phyloP scores from a whole-genome alignment of 2,797 vertebrate genomes.

The Rhynchotus rufescens region DNA sequence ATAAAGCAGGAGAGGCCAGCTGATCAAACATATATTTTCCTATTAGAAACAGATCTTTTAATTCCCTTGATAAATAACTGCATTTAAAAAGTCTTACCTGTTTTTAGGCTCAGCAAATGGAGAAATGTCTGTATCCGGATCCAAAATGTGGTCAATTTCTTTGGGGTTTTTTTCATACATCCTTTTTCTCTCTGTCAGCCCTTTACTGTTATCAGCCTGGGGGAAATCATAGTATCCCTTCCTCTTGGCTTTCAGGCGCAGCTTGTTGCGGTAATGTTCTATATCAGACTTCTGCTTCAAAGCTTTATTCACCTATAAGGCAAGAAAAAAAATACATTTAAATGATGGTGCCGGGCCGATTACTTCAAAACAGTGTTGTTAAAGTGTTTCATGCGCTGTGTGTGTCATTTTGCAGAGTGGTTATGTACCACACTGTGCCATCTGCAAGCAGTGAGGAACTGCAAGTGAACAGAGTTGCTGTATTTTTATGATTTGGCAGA shows the following conservation, averaged over 20 bases:
- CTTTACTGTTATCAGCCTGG: slow-evolving; percentile 81
- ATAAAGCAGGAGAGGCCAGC: not conserved
- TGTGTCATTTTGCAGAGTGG: not conserved
- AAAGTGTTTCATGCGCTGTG: not conserved
- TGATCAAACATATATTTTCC: not conserved
- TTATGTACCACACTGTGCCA: not conserved
- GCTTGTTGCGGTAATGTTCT: slow-evolving; percentile 98
- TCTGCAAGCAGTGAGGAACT: slow-evolving; percentile 39
- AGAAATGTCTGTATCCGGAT: slow-evolving; percentile 89
- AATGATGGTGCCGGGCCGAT: slow-evolving; percentile 4
- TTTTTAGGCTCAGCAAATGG: slow-evolving; percentile 90
- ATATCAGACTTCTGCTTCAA: slow-evolving; percentile 99
- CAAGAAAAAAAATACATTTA: slow-evolving; percentile 8
- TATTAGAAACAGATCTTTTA: not conserved
- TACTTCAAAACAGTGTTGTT: not conserved
- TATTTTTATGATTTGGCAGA: slow-evolving; percentile 62
- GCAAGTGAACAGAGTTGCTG: slow-evolving; percentile 70
- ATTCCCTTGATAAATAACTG: not conserved
- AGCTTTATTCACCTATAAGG: slow-evolving; percentile 91
- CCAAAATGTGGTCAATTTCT: slow-evolving; percentile 86
- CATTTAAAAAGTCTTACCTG: slow-evolving; percentile 83
- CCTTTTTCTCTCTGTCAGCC: slow-evolving; percentile 84
- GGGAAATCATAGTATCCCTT: slow-evolving; percentile 98
- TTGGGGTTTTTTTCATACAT: slow-evolving; percentile 85
- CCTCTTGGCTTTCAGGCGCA: slow-evolving; percentile 95